phyloP scores from a whole-genome alignment of 1,140 invertebrate genomes.

The Medauroidea extradentata region DNA sequence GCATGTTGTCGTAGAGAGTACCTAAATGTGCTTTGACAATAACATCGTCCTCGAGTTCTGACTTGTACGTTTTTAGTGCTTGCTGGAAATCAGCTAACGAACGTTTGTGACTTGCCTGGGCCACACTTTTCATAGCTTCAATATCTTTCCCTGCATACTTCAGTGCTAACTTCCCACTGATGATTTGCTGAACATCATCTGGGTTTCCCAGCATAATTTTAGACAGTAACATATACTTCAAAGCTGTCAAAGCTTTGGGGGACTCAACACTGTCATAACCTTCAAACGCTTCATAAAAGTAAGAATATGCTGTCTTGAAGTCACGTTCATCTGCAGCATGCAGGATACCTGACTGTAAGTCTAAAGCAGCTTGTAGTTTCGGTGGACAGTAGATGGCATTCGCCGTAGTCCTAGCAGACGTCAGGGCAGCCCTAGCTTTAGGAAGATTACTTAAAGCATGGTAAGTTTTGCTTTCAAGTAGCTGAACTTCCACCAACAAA shows the following conservation, averaged over 20 bases:
- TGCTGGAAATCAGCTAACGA: slow-evolving; percentile 94
- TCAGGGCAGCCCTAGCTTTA: slow-evolving; percentile 94
- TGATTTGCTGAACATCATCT: slow-evolving; percentile 93
- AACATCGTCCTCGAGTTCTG: slow-evolving; percentile 91
- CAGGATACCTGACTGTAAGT: slow-evolving; percentile 96
- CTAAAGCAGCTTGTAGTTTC: slow-evolving; percentile 93
- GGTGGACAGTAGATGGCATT: slow-evolving; percentile 99
- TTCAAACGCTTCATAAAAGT: slow-evolving; percentile 99
- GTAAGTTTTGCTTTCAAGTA: slow-evolving; percentile 98
- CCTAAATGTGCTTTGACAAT: slow-evolving; percentile 95
- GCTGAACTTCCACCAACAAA: slow-evolving; percentile 91
- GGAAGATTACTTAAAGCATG: slow-evolving; percentile 95
- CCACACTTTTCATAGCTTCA: slow-evolving; percentile 97
- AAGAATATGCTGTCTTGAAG: slow-evolving; percentile 99
- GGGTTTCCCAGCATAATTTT: slow-evolving; percentile 97
- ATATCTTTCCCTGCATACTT: slow-evolving; percentile 94
- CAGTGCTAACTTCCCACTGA: slow-evolving; percentile 93
- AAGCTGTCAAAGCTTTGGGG: slow-evolving; percentile 83
- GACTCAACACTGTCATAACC: slow-evolving; percentile 95
- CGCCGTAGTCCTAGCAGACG: slow-evolving; percentile 96
- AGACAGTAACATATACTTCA: slow-evolving; percentile 98
- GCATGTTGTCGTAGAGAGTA: slow-evolving; percentile 95
- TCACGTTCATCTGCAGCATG: slow-evolving; percentile 99
- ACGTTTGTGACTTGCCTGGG: slow-evolving; percentile 91
- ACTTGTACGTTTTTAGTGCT: slow-evolving; percentile 79